Conservation (phyloP, 2,888 invertebrate species). For the Harmothoe impar region DNA sequence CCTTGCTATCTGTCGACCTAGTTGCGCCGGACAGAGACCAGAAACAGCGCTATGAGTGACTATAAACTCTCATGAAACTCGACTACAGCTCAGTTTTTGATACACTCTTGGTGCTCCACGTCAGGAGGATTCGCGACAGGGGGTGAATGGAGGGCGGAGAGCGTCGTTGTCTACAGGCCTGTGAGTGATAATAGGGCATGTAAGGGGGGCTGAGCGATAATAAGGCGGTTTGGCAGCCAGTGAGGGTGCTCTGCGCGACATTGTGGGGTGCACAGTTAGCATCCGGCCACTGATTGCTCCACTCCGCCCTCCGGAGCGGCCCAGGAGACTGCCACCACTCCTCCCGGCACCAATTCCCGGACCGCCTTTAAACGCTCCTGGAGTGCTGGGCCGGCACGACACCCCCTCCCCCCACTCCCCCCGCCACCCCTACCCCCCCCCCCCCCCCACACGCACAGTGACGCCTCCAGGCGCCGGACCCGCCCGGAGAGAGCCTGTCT, state of each 20-base stretch:
- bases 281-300: slow-evolving; percentile 13
- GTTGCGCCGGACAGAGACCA: too few species aligned
- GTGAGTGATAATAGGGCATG: neutral
- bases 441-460: neutral
- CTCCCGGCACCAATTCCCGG: neutral
- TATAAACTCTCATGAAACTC: neutral
- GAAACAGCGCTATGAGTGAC: too few species aligned
- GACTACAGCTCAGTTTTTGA: neutral
- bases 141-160: neutral
- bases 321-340: neutral
- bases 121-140: neutral
- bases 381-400: neutral
- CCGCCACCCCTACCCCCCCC: neutral
- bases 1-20: too few species aligned
- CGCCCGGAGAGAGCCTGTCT: neutral
- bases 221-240: neutral
- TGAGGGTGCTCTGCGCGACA: neutral
- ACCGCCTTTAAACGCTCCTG: neutral
- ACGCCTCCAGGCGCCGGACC: neutral
- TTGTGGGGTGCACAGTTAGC: slow-evolving; percentile 8
- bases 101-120: neutral
- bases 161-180: neutral
- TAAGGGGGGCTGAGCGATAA: slow-evolving; percentile 3
- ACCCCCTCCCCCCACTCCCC: neutral
- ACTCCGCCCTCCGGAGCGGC: neutral